Evolutionary conservation across 1,140 invertebrate species (phyloP).

Genomic region (Rhyacophila brunnea): DNA sequence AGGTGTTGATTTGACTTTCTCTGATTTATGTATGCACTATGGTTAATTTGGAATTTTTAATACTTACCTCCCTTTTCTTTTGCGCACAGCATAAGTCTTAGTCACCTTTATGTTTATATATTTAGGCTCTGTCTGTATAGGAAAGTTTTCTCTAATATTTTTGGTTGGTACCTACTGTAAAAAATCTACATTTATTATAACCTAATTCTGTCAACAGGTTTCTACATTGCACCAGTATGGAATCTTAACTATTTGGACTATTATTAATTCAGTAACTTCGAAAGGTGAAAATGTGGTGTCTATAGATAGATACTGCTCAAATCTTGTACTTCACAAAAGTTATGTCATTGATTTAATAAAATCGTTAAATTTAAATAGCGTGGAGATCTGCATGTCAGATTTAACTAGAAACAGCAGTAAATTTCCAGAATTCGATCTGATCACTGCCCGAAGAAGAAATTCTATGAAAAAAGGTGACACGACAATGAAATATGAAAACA

Average conservation of each 20-base stretch:
- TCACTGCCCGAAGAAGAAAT: constrained; percentile 41
- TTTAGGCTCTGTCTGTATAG: no score
- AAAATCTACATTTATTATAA: no score
- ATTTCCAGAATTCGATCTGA: constrained; percentile 41
- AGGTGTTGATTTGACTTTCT: no score
- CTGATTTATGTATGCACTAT: no score
- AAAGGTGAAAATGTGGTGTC: constrained; percentile 34
- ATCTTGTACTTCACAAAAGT: constrained; percentile 42
- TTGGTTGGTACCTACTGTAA: no score
- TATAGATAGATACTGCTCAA: constrained; percentile 42
- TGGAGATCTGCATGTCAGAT: no score
- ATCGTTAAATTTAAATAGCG: neutral
- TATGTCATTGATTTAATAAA: constrained; percentile 41
- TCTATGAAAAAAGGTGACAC: constrained; percentile 38
- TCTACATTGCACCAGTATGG: constrained; percentile 44
- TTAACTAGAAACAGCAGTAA: neutral
- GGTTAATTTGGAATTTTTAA: no score
- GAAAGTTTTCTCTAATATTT: no score
- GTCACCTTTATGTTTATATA: no score
- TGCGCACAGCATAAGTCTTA: no score
- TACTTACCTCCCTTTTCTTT: no score
- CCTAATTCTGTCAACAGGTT: constrained; percentile 33
- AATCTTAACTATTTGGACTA: constrained; percentile 44
- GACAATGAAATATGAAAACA: neutral
- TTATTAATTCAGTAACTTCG: constrained; percentile 39